Evolutionary conservation across 2,797 vertebrate genomes (phyloP).

Genomic region (Etheostoma perlongum): DNA sequence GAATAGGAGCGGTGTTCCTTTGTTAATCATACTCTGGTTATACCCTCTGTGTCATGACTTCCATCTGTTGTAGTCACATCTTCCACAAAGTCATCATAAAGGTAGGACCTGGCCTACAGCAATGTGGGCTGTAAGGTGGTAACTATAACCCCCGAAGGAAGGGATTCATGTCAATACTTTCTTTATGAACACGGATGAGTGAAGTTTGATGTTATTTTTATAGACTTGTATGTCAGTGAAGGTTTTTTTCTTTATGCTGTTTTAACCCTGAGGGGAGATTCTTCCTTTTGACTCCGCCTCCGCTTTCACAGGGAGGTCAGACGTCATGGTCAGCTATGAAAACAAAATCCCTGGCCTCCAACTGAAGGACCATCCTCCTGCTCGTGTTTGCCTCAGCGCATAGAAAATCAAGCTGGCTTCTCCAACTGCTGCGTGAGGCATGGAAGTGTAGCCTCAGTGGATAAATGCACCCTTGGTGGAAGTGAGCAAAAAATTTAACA

Average conservation of each 20-base stretch:
- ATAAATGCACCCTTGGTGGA: slow-evolving; percentile 16
- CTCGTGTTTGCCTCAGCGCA: slow-evolving; percentile 8
- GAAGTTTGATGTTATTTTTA: slow-evolving; percentile 60
- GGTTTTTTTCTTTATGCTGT: slow-evolving; percentile 21
- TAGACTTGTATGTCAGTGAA: slow-evolving; percentile 26
- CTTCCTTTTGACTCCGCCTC: slow-evolving; percentile 46
- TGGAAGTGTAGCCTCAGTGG: neutral
- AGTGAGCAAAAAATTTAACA: slow-evolving; percentile 18
- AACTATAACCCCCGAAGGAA: slow-evolving; percentile 36
- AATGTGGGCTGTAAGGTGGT: slow-evolving; percentile 17
- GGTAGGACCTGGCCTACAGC: neutral
- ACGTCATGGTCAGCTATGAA: slow-evolving; percentile 38
- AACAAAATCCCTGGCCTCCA: slow-evolving; percentile 12
- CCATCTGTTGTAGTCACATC: neutral
- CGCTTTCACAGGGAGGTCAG: slow-evolving; percentile 40
- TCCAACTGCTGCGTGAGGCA: neutral
- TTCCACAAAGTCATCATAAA: slow-evolving; percentile 27
- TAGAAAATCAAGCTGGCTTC: neutral
- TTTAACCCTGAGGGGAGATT: slow-evolving; percentile 50
- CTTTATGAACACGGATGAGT: slow-evolving; percentile 33
- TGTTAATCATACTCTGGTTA: neutral
- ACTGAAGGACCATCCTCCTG: slow-evolving; percentile 19
- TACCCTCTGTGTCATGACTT: neutral
- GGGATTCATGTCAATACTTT: slow-evolving; percentile 42
- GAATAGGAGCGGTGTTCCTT: slow-evolving; percentile 1